Conservation (phyloP, 2,113 vertebrate species). For the Psittacula cyanocephala region DNA sequence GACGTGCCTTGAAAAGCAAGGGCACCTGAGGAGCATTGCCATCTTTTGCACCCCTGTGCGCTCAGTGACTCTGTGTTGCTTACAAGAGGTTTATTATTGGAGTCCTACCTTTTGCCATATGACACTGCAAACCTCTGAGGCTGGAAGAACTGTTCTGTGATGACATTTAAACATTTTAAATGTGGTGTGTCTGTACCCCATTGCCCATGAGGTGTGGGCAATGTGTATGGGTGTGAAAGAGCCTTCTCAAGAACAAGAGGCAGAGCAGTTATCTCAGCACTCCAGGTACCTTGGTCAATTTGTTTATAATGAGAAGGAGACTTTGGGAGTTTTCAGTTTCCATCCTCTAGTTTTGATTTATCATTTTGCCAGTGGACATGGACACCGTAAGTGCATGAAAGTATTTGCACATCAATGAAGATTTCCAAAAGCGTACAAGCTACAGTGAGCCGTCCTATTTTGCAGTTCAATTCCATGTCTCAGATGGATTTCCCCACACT, state of each 20-base stretch:
- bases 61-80: not conserved
- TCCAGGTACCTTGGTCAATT: not conserved
- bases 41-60: not conserved
- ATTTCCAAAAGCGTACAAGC: constrained; percentile 45
- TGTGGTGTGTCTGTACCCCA: rapidly evolving
- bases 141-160: not conserved
- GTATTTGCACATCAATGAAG: constrained; percentile 39
- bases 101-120: not conserved
- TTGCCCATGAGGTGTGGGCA: not conserved
- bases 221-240: not conserved
- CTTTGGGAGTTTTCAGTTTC: not conserved
- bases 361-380: not conserved
- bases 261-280: not conserved
- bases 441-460: constrained; percentile 56
- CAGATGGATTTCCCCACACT: constrained; percentile 73
- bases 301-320: not conserved
- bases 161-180: not conserved
- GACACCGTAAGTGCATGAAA: not conserved
- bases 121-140: not conserved
- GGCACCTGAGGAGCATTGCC: not conserved
- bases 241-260: not conserved
- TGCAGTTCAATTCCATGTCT: constrained; percentile 63
- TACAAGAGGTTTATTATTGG: not conserved
- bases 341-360: not conserved
- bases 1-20: not conserved